These are phyloP conservation scores for Drosophila ambigua DNA, from an alignment of 1,140 invertebrate species.

Conservation along the genomic window DNA sequence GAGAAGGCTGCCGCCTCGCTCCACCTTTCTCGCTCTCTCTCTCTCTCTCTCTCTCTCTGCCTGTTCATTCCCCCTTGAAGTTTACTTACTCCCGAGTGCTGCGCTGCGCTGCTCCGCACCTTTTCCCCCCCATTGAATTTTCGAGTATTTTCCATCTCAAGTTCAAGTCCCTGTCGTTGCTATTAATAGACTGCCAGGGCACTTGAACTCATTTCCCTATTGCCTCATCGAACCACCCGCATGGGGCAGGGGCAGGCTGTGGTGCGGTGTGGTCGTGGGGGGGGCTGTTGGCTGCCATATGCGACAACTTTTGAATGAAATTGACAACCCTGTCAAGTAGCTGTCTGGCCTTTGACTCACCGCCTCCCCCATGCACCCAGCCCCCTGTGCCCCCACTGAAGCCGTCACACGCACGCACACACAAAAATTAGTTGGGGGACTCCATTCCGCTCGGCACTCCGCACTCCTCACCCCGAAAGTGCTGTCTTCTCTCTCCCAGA, in stretches of 20 bases:
- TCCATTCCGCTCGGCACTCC: constrained; percentile 2
- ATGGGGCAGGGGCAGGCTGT: no score
- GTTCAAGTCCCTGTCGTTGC: constrained; percentile 36
- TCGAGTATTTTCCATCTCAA: constrained; percentile 7
- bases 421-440: constrained; percentile 48
- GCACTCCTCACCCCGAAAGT: not conserved
- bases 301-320: constrained; percentile 73
- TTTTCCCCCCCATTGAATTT: not conserved
- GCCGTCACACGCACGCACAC: constrained; percentile 22
- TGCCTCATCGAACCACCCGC: no score
- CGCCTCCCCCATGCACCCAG: not conserved
- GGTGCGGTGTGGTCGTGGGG: no score
- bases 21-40: no score
- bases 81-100: constrained; percentile 1
- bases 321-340: constrained; percentile 72
- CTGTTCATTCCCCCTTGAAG: not conserved
- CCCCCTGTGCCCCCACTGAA: not conserved
- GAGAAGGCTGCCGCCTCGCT: constrained; percentile 4
- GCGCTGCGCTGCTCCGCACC: not conserved
- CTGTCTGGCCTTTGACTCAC: constrained; percentile 35
- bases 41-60: no score
- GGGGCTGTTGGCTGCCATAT: constrained; percentile 48
- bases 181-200: constrained; percentile 36
- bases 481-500: constrained; percentile 7
- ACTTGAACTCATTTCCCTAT: not conserved